Evolutionary conservation across 2,888 invertebrate genomes (phyloP).

Genomic region (Stenoptilia bipunctidactyla): DNA sequence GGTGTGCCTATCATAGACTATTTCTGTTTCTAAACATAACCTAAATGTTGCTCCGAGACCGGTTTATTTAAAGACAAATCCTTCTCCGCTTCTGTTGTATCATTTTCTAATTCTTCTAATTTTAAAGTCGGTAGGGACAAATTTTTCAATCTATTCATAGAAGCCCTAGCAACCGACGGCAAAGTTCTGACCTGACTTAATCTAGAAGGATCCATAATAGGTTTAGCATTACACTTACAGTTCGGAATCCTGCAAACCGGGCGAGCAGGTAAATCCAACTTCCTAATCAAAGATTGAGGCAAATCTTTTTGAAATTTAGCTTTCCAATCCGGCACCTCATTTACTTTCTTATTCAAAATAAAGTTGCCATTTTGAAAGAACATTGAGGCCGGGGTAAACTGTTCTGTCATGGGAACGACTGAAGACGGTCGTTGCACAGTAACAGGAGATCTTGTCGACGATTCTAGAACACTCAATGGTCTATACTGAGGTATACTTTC

Average conservation of each 20-base stretch:
- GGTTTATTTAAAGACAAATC: constrained; percentile 43
- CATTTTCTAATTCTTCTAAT: constrained; percentile 42
- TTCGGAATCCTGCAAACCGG: constrained; percentile 55
- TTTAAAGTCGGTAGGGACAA: constrained; percentile 58
- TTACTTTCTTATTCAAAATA: constrained; percentile 27
- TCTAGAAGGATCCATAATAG: constrained; percentile 26
- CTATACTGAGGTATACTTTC: constrained; percentile 36
- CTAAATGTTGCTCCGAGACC: constrained; percentile 69
- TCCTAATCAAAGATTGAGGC: constrained; percentile 35
- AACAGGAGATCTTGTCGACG: constrained; percentile 36
- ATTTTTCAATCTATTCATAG: constrained; percentile 45
- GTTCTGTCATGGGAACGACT: constrained; percentile 56
- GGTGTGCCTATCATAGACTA: not conserved
- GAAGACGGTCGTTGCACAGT: constrained; percentile 49
- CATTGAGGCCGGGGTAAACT: constrained; percentile 52
- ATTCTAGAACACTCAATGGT: constrained; percentile 59
- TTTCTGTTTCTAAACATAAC: constrained; percentile 59
- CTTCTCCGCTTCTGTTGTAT: constrained; percentile 41
- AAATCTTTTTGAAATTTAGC: constrained; percentile 46
- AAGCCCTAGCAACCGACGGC: constrained; percentile 42
- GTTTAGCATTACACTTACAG: constrained; percentile 49
- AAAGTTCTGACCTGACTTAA: constrained; percentile 47
- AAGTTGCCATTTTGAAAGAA: constrained; percentile 37
- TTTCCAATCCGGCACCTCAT: constrained; percentile 56
- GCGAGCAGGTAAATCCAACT: constrained; percentile 41